Evolutionary conservation across 2,888 invertebrate genomes (phyloP), one percentile per base, ranked within the genome.

Genomic region (Tillus elongatus): DNA sequence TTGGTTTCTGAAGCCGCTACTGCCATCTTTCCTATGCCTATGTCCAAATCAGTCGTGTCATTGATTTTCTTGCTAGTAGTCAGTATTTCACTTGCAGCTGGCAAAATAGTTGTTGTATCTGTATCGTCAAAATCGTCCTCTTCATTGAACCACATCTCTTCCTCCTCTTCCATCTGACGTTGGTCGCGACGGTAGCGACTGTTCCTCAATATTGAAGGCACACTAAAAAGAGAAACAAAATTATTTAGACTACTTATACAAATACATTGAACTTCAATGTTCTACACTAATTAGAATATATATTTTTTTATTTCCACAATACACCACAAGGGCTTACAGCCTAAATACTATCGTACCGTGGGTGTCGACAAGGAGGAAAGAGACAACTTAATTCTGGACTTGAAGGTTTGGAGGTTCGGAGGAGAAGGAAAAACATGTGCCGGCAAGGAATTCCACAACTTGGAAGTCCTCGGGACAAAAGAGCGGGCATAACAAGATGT

Each of bases 91-190:
- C 63, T 63, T 15, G 63, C 51, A 63, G 73, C 61, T 12, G 71
- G 70, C 15, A 71, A 67, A 11, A 72, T 72, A 10, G 72, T 67
- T 52, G 79, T 76, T 10, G 72, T 67, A 52, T 79, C 76, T 43
- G 81, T 85, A 57, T 91, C 90, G 43, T 88, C 83, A 46, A 86
- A 81, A 61, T 91, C 92, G 61, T 95, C 95, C 48, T 96, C 96
- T 55, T 93, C 92, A 61, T 93, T 92, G 68, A 96, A 96, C 95
- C 95, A 97, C 81, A 93, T 89, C 69, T 96, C 96, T 60, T 97
- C 96, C 54, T 96, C 96, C 59, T 96, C 95, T 48, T 97, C 96
- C 56, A 93, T 76, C 63, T 91, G 86, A 37, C 95, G 76, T 52
- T 90, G 88, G 69, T 96, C 95, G 45, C 93, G 78, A 44, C 95